Conservation (phyloP, 2,888 invertebrate species). For the Polymixis flavicincta region DNA sequence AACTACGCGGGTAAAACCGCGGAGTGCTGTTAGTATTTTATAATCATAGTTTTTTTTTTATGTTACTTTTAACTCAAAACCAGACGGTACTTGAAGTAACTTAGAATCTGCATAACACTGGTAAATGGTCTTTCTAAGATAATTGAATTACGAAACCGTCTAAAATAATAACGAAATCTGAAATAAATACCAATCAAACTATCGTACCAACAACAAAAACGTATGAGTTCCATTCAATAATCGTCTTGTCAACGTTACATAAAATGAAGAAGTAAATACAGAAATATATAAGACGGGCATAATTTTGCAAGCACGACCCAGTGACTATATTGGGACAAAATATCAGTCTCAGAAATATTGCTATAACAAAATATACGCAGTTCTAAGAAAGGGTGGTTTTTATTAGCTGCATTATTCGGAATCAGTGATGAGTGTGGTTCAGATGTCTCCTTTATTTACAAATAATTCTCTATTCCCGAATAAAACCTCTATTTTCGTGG, state of each 20-base stretch:
- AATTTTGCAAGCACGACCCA: constrained; percentile 21
- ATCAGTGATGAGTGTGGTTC: constrained; percentile 68
- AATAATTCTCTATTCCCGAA: constrained; percentile 46
- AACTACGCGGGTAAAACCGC: too few relatives aligned
- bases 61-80: background rate
- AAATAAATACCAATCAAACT: background rate
- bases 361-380: constrained; percentile 22
- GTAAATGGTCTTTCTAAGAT: background rate
- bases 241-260: background rate
- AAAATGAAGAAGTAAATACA: background rate
- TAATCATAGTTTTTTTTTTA: too few relatives aligned
- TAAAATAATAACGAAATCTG: background rate
- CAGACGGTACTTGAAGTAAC: background rate
- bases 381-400: constrained; percentile 45
- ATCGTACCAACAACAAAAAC: constrained; percentile 1
- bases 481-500: constrained; percentile 33
- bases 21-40: too few relatives aligned
- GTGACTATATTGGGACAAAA: constrained; percentile 26
- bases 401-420: constrained; percentile 72
- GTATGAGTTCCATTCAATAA: background rate
- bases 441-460: constrained; percentile 63
- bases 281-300: constrained; percentile 4
- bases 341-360: constrained; percentile 42
- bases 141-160: background rate
- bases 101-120: background rate